phyloP scores from a whole-genome alignment of 2,888 invertebrate genomes.

The Apoda limacodes region DNA sequence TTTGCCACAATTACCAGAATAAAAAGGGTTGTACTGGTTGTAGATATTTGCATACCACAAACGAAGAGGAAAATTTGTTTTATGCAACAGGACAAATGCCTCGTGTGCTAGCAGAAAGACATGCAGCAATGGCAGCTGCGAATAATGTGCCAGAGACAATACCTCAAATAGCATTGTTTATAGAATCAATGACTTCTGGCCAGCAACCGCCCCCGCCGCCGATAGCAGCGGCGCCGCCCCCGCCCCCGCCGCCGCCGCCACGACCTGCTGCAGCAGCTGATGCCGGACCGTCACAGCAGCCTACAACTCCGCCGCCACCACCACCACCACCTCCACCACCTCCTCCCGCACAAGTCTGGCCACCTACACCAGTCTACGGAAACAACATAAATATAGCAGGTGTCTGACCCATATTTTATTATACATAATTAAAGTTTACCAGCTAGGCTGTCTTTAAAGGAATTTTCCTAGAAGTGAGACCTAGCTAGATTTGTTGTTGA shows the following conservation, averaged over 20 bases:
- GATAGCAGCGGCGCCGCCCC: slow-evolving; percentile 21
- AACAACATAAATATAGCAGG: slow-evolving; percentile 24
- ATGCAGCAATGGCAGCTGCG: slow-evolving; percentile 30
- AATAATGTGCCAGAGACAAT: slow-evolving; percentile 21
- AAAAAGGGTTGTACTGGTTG: slow-evolving; percentile 42
- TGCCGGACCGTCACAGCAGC: slow-evolving; percentile 24
- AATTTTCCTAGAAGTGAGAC: neutral
- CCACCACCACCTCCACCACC: slow-evolving; percentile 22
- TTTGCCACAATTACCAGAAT: slow-evolving; percentile 56
- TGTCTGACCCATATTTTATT: slow-evolving; percentile 13
- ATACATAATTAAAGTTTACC: too few relatives aligned
- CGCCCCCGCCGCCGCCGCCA: slow-evolving; percentile 17
- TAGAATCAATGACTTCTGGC: slow-evolving; percentile 20
- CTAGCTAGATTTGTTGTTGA: slow-evolving; percentile 3
- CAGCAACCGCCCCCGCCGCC: slow-evolving; percentile 29
- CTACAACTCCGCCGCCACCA: slow-evolving; percentile 23
- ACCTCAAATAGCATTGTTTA: slow-evolving; percentile 26
- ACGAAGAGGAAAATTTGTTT: slow-evolving; percentile 44
- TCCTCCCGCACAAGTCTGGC: slow-evolving; percentile 16
- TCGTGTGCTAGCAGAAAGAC: slow-evolving; percentile 36
- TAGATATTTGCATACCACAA: slow-evolving; percentile 41
- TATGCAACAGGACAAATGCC: slow-evolving; percentile 37
- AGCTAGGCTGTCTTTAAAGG: slow-evolving; percentile 25
- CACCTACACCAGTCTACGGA: slow-evolving; percentile 6
- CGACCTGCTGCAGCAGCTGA: slow-evolving; percentile 19